Percentiles rank a stretch among this genome's conserved stretches.
Evolutionary conservation across 2,113 vertebrate species (phyloP).

Genomic region (Leiothrix lutea): DNA sequence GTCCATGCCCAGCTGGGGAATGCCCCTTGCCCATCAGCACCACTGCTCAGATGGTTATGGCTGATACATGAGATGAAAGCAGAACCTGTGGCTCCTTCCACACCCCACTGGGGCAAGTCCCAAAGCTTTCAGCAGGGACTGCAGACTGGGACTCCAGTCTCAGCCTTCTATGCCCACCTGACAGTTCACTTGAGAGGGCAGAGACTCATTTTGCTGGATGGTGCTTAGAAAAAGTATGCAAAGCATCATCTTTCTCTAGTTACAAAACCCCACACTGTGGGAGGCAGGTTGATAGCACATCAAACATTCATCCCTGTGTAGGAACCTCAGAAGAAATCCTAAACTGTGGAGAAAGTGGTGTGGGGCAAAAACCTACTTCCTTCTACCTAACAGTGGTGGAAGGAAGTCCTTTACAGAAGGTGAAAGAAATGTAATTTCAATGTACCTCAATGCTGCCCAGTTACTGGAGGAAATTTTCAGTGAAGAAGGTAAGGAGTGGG

Average conservation of each 20-base stretch:
- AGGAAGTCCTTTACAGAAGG: not conserved
- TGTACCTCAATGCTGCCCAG: not conserved
- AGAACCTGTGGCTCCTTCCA: not conserved
- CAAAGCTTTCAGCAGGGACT: not conserved
- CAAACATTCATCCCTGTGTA: not conserved
- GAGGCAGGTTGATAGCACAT: not conserved
- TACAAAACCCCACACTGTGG: not conserved
- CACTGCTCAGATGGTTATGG: accelerated
- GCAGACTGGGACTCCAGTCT: not conserved
- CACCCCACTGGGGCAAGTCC: not conserved
- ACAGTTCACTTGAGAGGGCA: not conserved
- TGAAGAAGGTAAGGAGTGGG: not conserved
- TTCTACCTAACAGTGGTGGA: not conserved
- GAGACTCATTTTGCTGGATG: not conserved
- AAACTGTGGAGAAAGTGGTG: not conserved
- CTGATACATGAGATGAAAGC: not conserved
- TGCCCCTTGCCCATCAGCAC: not conserved
- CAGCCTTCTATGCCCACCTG: not conserved
- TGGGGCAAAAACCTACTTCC: not conserved
- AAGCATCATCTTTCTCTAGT: not conserved
- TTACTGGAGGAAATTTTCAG: not conserved
- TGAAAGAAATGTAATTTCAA: not conserved
- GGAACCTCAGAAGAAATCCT: not conserved
- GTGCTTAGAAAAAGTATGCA: not conserved
- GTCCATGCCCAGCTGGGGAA: not conserved